phyloP scores from a whole-genome alignment of 2,888 invertebrate species.

The Notodromas monacha region DNA sequence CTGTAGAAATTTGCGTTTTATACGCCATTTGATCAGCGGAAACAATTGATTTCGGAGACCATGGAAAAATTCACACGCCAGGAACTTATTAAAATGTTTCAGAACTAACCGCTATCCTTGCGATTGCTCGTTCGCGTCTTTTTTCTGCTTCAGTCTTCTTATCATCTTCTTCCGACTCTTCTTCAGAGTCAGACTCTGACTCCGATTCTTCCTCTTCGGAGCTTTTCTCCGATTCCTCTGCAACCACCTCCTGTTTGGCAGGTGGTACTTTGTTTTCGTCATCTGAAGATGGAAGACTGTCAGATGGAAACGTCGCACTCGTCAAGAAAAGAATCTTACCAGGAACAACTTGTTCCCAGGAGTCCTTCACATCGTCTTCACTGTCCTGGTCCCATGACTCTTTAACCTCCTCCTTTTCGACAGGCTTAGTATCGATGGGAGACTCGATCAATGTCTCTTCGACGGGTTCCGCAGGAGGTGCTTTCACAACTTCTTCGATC shows the following conservation, averaged over 20 bases:
- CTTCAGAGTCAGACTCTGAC: conserved; percentile 7
- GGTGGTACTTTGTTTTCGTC: too few species aligned
- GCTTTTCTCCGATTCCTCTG: conserved; percentile 1
- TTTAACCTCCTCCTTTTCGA: conserved; percentile 13
- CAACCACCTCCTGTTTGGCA: too few species aligned
- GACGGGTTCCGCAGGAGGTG: too few species aligned
- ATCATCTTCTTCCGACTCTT: conserved; percentile 15
- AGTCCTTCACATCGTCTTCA: conserved; percentile 16
- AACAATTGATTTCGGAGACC: too few species aligned
- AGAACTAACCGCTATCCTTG: conserved; percentile 29
- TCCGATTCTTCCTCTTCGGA: conserved; percentile 8
- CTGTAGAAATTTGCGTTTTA: too few species aligned
- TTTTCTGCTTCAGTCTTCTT: conserved; percentile 39
- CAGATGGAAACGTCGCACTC: too few species aligned
- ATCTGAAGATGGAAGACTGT: too few species aligned
- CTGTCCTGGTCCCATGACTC: conserved; percentile 12
- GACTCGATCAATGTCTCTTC: too few species aligned
- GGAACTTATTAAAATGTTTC: too few species aligned
- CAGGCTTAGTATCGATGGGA: conserved; percentile 14
- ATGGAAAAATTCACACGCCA: too few species aligned
- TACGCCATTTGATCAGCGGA: too few species aligned
- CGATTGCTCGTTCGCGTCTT: conserved; percentile 32
- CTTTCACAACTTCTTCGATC: too few species aligned
- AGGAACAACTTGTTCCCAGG: conserved; percentile 11
- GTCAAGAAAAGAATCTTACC: neutral